Evolutionary conservation across 2,888 invertebrate species (phyloP).

Genomic region (Stictocephala bisonia): DNA sequence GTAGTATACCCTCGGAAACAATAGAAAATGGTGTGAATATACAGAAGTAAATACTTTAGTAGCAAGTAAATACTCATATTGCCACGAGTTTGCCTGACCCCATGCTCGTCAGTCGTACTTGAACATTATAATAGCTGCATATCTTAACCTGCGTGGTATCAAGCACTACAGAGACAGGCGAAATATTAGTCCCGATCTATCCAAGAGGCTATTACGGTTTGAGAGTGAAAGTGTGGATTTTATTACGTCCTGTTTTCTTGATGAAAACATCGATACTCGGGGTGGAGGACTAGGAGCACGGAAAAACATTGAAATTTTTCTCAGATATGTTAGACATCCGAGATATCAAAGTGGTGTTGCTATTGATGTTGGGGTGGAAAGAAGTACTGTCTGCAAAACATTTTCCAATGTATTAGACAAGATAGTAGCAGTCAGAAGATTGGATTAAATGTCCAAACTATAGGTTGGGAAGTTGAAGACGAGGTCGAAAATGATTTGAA

Average conservation of each 20-base stretch:
- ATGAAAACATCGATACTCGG: constrained; percentile 19
- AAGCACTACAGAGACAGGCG: constrained; percentile 22
- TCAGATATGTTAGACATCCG: constrained; percentile 30
- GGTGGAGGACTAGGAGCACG: constrained; percentile 27
- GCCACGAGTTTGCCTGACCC: constrained; percentile 14
- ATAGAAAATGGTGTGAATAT: too few species aligned
- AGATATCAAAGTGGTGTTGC: constrained; percentile 41
- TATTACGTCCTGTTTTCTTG: constrained; percentile 7
- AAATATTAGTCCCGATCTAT: constrained; percentile 23
- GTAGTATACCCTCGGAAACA: constrained; percentile 24
- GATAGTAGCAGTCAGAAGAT: constrained; percentile 21
- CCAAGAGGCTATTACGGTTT: constrained; percentile 24
- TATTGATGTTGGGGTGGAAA: constrained; percentile 24
- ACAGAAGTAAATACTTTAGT: constrained; percentile 13
- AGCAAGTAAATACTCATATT: constrained; percentile 14
- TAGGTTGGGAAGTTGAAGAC: too few species aligned
- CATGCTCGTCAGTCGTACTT: background rate
- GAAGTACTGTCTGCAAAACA: constrained; percentile 32
- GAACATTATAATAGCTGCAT: constrained; percentile 12
- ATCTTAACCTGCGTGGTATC: constrained; percentile 12
- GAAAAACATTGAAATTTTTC: constrained; percentile 38
- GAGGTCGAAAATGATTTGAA: too few species aligned
- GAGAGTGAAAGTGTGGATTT: constrained; percentile 25
- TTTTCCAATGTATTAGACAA: constrained; percentile 24
- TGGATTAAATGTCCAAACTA: constrained; percentile 39